Conservation (phyloP, 2,888 invertebrate genomes). For the Caenorhabditis wallacei region DNA sequence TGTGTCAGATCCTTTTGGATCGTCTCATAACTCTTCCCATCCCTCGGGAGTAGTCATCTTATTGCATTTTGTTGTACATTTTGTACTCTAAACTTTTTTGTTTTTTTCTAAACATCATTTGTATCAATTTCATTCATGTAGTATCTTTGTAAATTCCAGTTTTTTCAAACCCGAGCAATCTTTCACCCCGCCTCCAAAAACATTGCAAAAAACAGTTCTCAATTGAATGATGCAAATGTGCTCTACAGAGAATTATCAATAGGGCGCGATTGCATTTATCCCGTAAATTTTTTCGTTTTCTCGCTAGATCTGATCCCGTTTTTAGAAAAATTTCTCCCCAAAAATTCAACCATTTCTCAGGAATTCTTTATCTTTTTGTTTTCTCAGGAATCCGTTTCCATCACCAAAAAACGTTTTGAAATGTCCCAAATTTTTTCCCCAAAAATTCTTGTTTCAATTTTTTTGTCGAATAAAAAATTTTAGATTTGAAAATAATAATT, state of each 20-base stretch:
- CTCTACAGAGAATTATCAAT: too few species aligned
- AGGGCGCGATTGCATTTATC: too few species aligned
- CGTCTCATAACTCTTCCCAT: conserved; percentile 25
- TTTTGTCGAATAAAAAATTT: not conserved
- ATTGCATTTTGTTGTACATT: conserved; percentile 37
- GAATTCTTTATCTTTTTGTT: conserved; percentile 69
- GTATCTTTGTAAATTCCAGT: not conserved
- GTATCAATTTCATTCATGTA: conserved; percentile 21
- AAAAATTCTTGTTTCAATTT: not conserved
- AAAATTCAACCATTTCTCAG: conserved; percentile 86
- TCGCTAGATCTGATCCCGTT: conserved; percentile 87
- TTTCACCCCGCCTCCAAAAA: not conserved
- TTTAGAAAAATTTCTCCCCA: conserved; percentile 85
- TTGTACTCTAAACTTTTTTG: conserved; percentile 9
- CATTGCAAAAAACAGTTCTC: not conserved
- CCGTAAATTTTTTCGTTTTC: conserved; percentile 69
- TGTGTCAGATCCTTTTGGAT: conserved; percentile 40
- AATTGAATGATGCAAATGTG: too few species aligned
- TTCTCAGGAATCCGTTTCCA: conserved; percentile 58
- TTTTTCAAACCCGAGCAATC: conserved; percentile 5
- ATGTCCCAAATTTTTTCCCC: not conserved
- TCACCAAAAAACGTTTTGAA: not conserved
- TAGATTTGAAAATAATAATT: not conserved
- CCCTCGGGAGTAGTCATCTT: not conserved
- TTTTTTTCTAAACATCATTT: not conserved